Base-by-base conservation (phyloP, 2,113 vertebrate species). In the Myotis lucifugus region DNA sequence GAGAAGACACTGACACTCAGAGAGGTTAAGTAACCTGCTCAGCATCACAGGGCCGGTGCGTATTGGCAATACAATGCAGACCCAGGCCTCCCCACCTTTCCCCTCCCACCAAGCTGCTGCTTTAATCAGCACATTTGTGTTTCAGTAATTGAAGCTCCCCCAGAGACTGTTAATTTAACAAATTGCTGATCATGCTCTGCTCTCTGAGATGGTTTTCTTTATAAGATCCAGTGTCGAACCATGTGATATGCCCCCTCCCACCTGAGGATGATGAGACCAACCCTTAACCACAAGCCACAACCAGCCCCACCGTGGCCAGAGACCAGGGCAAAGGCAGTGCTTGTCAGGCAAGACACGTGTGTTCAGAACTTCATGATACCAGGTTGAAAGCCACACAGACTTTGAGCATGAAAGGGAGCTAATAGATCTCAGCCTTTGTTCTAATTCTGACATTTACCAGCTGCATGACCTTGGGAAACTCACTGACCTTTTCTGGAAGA, bases 71-170 rank as follows among this genome's bases (percentile, higher is more conserved):
- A 19, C 78, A 15, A 21, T 0, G 4, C 11, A 66, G 67, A 50
- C 1, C 9, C 29, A 1, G 69, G 23, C n/a, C 19, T 85, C 6
- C 42, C 40, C 52, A 27, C 25, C 54, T 23, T 14, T 5, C 70
- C 52, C 67, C 32, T 88, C 32, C 37, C 11, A 11, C 3, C 40
- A 27, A 5, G 48, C 72, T 56, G 69, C 50, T 74, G 88, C 92
- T 67, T 82, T 59, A 77, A 59, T 85, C 85, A 88, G 72, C 67
- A 95, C 8, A 15, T 83, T 98, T 98, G 98, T 98, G 97, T 96
- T 92, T 98, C 97, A 97, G 98, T 99, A 99, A 99, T 98, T 97
- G 70, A 98, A 99, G 98, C 97, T 97, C 98, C 99, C 98, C 99
- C 89, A 69, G 52, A 96, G 98, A 96, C 95, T 96, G 97, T 98